Evolutionary conservation across 2,888 invertebrate genomes (phyloP).

Genomic region (Lingula anatina): DNA sequence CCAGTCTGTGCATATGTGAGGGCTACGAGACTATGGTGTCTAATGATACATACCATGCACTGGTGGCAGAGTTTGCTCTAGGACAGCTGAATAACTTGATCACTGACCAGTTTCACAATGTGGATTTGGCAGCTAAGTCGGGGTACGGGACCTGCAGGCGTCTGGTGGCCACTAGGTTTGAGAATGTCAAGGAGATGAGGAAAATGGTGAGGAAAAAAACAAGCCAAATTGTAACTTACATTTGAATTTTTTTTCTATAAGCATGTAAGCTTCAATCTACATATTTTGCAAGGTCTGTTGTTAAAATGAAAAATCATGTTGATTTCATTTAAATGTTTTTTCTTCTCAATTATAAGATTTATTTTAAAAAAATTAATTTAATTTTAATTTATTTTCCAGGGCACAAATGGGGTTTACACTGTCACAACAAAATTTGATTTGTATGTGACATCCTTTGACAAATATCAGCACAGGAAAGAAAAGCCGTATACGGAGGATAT

Average conservation of each 20-base stretch:
- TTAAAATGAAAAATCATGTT: too few species aligned
- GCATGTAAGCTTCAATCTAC: too few species aligned
- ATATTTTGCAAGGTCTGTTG: too few species aligned
- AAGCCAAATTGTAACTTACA: too few species aligned
- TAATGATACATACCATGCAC: constrained; percentile 13
- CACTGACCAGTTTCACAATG: constrained; percentile 15
- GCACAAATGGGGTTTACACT: too few species aligned
- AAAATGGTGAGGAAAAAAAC: too few species aligned
- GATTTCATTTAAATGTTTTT: background rate
- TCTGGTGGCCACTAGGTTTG: constrained; percentile 13
- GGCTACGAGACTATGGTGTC: constrained; percentile 16
- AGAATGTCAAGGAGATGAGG: constrained; percentile 18
- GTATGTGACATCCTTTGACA: too few species aligned
- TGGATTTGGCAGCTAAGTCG: background rate
- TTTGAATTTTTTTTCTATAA: too few species aligned
- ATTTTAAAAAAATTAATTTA: too few species aligned
- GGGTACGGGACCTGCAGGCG: constrained; percentile 22
- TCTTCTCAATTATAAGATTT: background rate
- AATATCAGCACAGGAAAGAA: constrained; percentile 4
- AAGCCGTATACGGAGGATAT: constrained; percentile 11
- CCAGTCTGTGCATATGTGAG: constrained; percentile 34
- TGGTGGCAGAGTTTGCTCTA: constrained; percentile 27
- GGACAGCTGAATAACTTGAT: constrained; percentile 28
- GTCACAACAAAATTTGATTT: too few species aligned
- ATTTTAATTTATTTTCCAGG: too few species aligned